Conservation (phyloP, 2,797 vertebrate genomes). For the Myiothlypis coronata region DNA sequence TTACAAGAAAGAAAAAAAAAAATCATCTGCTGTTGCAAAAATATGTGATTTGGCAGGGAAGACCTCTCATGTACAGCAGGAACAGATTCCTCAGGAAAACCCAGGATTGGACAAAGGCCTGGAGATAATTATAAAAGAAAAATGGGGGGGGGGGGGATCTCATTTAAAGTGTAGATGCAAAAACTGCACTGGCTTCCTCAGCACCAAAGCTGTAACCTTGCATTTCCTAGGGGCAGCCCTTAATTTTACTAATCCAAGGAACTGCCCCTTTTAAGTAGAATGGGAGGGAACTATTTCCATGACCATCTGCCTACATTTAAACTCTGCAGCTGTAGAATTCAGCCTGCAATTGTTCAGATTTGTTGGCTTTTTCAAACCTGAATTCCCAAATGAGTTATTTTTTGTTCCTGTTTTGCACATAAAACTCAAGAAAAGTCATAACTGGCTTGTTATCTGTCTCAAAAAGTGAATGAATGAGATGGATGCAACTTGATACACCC, state of each 20-base stretch:
- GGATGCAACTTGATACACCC: background rate
- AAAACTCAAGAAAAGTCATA: background rate
- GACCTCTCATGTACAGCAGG: background rate
- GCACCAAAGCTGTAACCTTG: background rate
- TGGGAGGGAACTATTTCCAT: background rate
- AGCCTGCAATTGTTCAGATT: background rate
- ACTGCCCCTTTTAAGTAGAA: background rate
- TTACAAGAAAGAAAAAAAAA: background rate
- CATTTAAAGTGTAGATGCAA: background rate
- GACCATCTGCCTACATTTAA: background rate
- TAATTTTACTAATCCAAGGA: background rate
- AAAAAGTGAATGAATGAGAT: background rate
- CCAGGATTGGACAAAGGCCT: background rate
- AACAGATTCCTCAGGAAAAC: background rate
- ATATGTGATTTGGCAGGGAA: background rate
- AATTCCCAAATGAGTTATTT: background rate
- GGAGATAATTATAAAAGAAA: background rate
- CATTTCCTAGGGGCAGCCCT: background rate
- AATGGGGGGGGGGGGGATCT: accelerated
- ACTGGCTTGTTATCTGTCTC: background rate
- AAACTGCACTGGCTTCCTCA: background rate
- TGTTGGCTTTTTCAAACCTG: background rate
- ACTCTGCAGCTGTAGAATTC: background rate
- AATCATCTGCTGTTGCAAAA: background rate
- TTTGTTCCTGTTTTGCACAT: background rate